Percentiles rank a stretch among this genome's conserved stretches.
Conservation (phyloP, 2,888 invertebrate species). For the Lydus trimaculatus region DNA sequence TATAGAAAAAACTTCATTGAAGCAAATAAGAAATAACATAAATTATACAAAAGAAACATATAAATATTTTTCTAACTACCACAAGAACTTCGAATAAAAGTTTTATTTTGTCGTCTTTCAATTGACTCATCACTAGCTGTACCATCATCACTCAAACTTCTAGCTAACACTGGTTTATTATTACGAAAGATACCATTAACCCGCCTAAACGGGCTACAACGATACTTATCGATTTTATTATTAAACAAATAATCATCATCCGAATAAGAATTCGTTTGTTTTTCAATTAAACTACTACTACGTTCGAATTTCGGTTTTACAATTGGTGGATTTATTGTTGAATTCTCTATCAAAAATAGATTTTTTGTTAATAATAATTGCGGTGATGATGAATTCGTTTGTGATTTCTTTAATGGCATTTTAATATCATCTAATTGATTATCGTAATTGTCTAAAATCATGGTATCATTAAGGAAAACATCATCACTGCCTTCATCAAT, state of each 20-base stretch:
- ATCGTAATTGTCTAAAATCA: constrained; percentile 37
- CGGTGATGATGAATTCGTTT: constrained; percentile 50
- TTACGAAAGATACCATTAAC: constrained; percentile 37
- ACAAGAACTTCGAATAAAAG: constrained; percentile 24
- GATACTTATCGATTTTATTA: constrained; percentile 16
- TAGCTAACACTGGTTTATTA: constrained; percentile 34
- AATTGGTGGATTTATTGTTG: neutral
- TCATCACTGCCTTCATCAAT: constrained; percentile 48
- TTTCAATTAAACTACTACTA: constrained; percentile 30
- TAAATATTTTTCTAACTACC: constrained; percentile 19
- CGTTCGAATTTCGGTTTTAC: constrained; percentile 23
- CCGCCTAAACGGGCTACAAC: constrained; percentile 37
- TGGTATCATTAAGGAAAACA: constrained; percentile 49
- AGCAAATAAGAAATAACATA: neutral
- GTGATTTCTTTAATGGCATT: constrained; percentile 23
- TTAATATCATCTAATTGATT: constrained; percentile 21
- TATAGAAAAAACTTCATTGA: neutral
- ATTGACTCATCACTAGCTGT: constrained; percentile 30
- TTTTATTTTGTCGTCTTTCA: constrained; percentile 19
- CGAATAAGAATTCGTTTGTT: constrained; percentile 18
- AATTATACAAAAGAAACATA: neutral
- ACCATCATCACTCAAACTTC: constrained; percentile 47
- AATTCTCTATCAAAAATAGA: constrained; percentile 49
- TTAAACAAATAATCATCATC: constrained; percentile 2
- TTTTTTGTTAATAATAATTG: constrained; percentile 47